Percentiles rank a stretch among this genome's conserved stretches.
phyloP scores from a whole-genome alignment of 1,140 invertebrate species.

The Drosophila yakuba region DNA sequence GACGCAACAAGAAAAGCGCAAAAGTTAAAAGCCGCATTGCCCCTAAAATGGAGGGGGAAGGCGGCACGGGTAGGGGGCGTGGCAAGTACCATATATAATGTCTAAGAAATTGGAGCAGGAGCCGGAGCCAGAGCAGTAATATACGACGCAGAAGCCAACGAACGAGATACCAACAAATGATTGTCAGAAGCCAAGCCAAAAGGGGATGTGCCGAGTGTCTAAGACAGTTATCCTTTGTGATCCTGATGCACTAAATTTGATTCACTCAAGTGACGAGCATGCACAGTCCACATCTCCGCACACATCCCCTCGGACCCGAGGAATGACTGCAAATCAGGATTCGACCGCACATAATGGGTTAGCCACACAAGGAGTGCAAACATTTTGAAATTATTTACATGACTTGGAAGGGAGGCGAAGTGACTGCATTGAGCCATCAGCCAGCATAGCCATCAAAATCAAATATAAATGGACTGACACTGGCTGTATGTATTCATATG shows the following conservation, averaged over 20 bases:
- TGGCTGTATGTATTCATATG: slow-evolving; percentile 27
- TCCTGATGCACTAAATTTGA: slow-evolving; percentile 58
- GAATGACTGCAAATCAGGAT: slow-evolving; percentile 65
- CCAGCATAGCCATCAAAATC: slow-evolving; percentile 78
- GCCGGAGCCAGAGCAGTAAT: slow-evolving; percentile 18
- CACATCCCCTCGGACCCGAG: background rate
- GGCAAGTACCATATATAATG: slow-evolving; percentile 56
- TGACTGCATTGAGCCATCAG: slow-evolving; percentile 57
- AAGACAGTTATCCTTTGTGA: slow-evolving; percentile 36
- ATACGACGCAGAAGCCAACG: slow-evolving; percentile 40
- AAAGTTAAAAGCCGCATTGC: slow-evolving; percentile 74
- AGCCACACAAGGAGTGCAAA: slow-evolving; percentile 67
- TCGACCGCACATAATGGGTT: slow-evolving; percentile 66
- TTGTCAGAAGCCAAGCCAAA: slow-evolving; percentile 36
- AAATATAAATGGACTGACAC: slow-evolving; percentile 78
- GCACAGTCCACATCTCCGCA: background rate
- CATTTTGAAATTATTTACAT: slow-evolving; percentile 64
- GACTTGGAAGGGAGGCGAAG: slow-evolving; percentile 11
- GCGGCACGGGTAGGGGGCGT: slow-evolving; percentile 41
- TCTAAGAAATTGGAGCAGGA: slow-evolving; percentile 28
- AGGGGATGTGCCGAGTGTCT: slow-evolving; percentile 18
- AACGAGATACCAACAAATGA: slow-evolving; percentile 65
- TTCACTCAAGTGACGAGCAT: slow-evolving; percentile 64
- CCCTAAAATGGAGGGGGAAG: slow-evolving; percentile 2
- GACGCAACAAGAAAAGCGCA: slow-evolving; percentile 71